Base-by-base conservation (phyloP, 2,797 vertebrate genomes). In the Benthosema pterotum region DNA sequence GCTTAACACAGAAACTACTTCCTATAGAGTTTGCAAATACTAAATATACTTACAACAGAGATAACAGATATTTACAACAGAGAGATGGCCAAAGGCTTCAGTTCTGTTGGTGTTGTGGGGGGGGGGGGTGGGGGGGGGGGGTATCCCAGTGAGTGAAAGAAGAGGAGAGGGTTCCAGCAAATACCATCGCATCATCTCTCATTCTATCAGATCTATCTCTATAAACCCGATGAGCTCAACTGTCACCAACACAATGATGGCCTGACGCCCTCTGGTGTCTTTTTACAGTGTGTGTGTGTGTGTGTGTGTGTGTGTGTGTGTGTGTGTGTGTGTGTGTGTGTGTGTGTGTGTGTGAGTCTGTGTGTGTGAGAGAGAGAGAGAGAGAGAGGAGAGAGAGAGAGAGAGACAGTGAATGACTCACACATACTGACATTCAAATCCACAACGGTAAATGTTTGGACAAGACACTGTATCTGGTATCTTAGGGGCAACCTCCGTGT, bases 401-500 rank as follows among this genome's bases (percentile, higher is more conserved):
- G n/a, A n/a, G n/a, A 13, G 7, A 9, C 32, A 9, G 32, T n/a
- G 25, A 15, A 55, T 43, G 69, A 77, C 55, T 79, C 69, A 65
- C 38, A 63, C 38, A 63, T 53, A 4, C 32, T 55, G 69, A 60
- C 51, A 46, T 55, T 49, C 22, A 6, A 42, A 78, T 80, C 52
- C 58, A 71, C 57, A 75, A 64, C 2, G 3, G 71, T 73, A 63
- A 79, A 79, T 76, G 83, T 86, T 79, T 82, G 74, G 69, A 78
- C 53, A 69, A 68, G 70, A 68, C 67, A 52, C 69, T 65, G 63
- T 38, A 38, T 38, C 32, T 38, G 7, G 63, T 52, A 19, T 22
- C 7, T 12, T 18, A 52, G 50, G 50, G 50, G 19, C 50, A 25
- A 47, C 62, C 60, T 63, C 17, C 42, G 43, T 53, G 28, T 22